Percentiles rank a stretch among this genome's conserved stretches.
Conservation (phyloP, 2,113 vertebrate genomes). For the Microtus montanus region DNA sequence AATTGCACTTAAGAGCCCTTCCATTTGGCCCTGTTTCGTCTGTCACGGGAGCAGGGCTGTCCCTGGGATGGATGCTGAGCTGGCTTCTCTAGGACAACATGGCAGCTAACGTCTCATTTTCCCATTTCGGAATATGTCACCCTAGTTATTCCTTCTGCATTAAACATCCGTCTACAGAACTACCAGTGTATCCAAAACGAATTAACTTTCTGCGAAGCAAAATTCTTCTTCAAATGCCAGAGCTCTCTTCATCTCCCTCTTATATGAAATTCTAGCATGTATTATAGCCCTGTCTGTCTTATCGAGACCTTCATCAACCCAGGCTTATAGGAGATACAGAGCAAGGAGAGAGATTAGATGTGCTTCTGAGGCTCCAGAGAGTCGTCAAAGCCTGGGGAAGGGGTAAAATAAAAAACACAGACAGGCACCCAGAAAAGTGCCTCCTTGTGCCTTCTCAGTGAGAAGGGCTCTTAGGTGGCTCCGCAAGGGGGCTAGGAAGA, state of each 20-base stretch:
- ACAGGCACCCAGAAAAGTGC: too few relatives aligned
- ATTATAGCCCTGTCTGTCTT: neutral
- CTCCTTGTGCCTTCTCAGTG: rapidly evolving
- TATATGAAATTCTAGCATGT: slow-evolving; percentile 16
- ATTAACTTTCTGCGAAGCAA: slow-evolving; percentile 10
- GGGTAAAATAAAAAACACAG: neutral
- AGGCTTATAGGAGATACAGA: neutral
- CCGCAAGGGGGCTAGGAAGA: neutral
- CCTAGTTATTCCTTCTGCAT: neutral
- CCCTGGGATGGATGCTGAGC: neutral
- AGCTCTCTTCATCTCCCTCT: neutral
- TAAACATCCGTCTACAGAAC: neutral
- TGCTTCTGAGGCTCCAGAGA: neutral
- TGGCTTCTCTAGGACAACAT: neutral
- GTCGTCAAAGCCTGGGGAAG: neutral
- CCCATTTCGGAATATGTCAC: neutral
- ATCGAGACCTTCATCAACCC: neutral
- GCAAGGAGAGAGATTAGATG: neutral
- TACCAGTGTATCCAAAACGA: neutral
- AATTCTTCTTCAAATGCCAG: slow-evolving; percentile 34
- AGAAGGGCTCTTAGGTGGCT: neutral
- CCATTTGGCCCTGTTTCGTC: neutral
- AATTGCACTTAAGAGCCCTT: neutral
- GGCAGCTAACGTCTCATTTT: neutral
- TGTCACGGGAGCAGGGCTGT: neutral